These are phyloP conservation scores for Falco cherrug DNA, from an alignment of 2,797 vertebrate species.

Conservation along the genomic window DNA sequence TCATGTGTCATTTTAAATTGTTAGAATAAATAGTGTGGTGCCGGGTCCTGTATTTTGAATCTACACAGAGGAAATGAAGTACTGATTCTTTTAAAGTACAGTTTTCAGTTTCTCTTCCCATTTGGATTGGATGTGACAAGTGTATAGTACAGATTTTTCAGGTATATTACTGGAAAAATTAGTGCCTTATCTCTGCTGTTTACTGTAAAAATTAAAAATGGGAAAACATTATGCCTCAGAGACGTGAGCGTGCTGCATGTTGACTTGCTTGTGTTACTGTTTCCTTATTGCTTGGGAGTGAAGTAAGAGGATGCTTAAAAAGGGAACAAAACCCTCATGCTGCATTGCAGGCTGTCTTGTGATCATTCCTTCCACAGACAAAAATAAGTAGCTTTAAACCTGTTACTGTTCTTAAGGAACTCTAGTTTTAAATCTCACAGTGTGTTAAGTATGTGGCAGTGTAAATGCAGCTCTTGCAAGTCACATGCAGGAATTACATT, in stretches of 20 bases:
- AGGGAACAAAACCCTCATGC: constrained; percentile 32
- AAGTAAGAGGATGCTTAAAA: constrained; percentile 50
- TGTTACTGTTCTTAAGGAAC: constrained; percentile 28
- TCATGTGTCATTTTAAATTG: neutral
- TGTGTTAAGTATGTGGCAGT: neutral
- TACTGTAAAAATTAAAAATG: neutral
- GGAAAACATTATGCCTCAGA: neutral
- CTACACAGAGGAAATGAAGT: neutral
- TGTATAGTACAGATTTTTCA: neutral
- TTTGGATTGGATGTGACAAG: neutral
- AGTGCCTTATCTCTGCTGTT: neutral
- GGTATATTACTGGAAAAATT: neutral
- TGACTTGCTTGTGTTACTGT: neutral
- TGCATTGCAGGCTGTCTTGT: constrained; percentile 52
- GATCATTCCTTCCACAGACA: constrained; percentile 49
- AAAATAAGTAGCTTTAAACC: constrained; percentile 63
- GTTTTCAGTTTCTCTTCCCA: neutral
- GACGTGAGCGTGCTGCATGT: neutral
- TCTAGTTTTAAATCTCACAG: constrained; percentile 11
- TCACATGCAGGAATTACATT: neutral
- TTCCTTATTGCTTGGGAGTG: constrained; percentile 34
- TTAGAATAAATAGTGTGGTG: neutral
- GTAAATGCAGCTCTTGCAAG: neutral
- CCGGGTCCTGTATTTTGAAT: neutral
- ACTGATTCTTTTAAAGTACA: neutral